Percentiles rank a stretch among this genome's conserved stretches.
These are phyloP conservation scores for Magallana gigas DNA, from an alignment of 1,140 invertebrate species.

Conservation along the genomic window DNA sequence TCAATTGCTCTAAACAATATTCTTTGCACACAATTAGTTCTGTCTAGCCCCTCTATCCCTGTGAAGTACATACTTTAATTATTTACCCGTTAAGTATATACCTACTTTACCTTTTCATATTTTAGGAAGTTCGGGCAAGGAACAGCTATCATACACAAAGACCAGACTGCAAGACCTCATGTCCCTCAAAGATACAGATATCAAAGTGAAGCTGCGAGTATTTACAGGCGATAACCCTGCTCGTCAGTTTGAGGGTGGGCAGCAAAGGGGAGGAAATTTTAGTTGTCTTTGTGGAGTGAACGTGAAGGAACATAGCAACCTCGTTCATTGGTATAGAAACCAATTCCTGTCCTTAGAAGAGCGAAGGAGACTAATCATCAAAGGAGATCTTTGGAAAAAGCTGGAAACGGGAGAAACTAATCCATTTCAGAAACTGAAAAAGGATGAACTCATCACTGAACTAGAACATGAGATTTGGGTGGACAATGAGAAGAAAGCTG, in stretches of 20 bases:
- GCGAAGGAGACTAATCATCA: too few relatives aligned
- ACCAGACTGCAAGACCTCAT: background rate
- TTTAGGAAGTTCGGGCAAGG: background rate
- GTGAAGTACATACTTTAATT: background rate
- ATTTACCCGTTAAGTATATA: background rate
- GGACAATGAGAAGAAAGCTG: too few relatives aligned
- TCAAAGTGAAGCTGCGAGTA: background rate
- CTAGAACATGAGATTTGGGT: too few relatives aligned
- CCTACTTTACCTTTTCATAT: background rate
- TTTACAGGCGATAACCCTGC: conserved; percentile 51
- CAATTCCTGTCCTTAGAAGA: too few relatives aligned
- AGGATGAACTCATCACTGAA: too few relatives aligned
- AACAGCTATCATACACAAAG: background rate
- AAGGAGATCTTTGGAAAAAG: too few relatives aligned
- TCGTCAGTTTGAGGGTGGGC: conserved; percentile 43
- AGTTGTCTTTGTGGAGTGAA: background rate
- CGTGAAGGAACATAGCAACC: background rate
- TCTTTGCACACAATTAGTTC: background rate
- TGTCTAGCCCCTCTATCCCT: too few relatives aligned
- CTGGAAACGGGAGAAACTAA: too few relatives aligned
- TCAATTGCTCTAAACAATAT: background rate
- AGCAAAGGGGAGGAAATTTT: conserved; percentile 45
- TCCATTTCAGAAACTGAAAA: too few relatives aligned
- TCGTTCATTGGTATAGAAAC: too few relatives aligned
- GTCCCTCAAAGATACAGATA: background rate